Evolutionary conservation across 2,113 vertebrate genomes (phyloP).

Genomic region (Ochotona princeps): DNA sequence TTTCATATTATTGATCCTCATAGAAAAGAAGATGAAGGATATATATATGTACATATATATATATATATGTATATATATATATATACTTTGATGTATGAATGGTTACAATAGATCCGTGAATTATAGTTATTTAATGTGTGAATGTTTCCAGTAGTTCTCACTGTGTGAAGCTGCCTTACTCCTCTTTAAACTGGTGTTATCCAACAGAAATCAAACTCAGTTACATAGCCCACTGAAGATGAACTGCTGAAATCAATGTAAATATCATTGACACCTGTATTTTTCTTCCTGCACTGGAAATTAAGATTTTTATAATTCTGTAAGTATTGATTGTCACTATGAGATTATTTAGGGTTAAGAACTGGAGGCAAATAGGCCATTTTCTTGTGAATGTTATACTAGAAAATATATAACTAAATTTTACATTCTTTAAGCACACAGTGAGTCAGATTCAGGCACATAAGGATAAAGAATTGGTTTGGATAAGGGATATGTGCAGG

Average conservation of each 20-base stretch:
- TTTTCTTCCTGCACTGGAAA: slow-evolving; percentile 72
- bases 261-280: slow-evolving; percentile 63
- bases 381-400: slow-evolving; percentile 42
- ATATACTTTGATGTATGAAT: slow-evolving; percentile 13
- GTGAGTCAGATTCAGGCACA: background rate
- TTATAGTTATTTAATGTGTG: slow-evolving; percentile 62
- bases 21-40: slow-evolving; percentile 65
- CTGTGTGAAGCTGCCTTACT: slow-evolving; percentile 64
- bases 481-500: background rate
- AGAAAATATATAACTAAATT: slow-evolving; percentile 50
- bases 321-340: slow-evolving; percentile 77
- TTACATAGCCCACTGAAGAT: slow-evolving; percentile 74
- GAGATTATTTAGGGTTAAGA: slow-evolving; percentile 74
- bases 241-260: slow-evolving; percentile 74
- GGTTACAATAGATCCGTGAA: slow-evolving; percentile 63
- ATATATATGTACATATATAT: background rate
- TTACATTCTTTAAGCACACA: background rate
- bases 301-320: slow-evolving; percentile 72
- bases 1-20: slow-evolving; percentile 83
- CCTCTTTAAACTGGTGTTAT: slow-evolving; percentile 60
- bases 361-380: slow-evolving; percentile 52
- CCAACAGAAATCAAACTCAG: slow-evolving; percentile 71
- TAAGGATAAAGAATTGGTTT: background rate
- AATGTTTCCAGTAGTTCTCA: slow-evolving; percentile 52
- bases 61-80: background rate